These are phyloP conservation scores for Nephila pilipes DNA, from an alignment of 1,140 invertebrate genomes.

Conservation along the genomic window DNA sequence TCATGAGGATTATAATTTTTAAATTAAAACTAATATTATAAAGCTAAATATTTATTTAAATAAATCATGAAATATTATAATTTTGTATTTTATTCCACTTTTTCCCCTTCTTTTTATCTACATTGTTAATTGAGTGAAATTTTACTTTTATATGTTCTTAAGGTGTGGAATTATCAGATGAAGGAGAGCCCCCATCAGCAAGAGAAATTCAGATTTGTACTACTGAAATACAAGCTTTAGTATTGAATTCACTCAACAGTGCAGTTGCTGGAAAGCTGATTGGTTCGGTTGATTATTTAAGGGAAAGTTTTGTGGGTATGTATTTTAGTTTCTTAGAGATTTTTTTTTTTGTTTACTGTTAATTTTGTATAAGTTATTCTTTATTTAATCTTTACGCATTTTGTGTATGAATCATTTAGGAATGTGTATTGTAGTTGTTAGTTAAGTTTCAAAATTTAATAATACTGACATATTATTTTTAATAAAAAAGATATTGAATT, in stretches of 20 bases:
- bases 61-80: no score
- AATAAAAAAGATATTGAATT: neutral
- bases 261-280: constrained; percentile 91
- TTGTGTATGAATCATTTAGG: no score
- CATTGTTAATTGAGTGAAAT: neutral
- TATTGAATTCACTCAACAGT: constrained; percentile 88
- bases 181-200: constrained; percentile 78
- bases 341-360: neutral
- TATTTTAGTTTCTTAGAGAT: neutral
- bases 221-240: constrained; percentile 90
- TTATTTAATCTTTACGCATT: no score
- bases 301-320: constrained; percentile 88
- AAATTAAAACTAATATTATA: no score
- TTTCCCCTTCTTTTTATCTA: no score
- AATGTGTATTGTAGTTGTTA: no score
- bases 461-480: no score
- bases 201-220: constrained; percentile 83
- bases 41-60: no score
- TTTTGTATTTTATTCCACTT: no score
- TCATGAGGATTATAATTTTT: no score
- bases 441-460: no score
- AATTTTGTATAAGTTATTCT: no score
- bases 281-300: constrained; percentile 90
- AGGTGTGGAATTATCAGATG: constrained; percentile 81
- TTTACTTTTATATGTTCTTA: neutral